Conservation (phyloP, 2,113 vertebrate genomes). For the Tichodroma muraria region DNA sequence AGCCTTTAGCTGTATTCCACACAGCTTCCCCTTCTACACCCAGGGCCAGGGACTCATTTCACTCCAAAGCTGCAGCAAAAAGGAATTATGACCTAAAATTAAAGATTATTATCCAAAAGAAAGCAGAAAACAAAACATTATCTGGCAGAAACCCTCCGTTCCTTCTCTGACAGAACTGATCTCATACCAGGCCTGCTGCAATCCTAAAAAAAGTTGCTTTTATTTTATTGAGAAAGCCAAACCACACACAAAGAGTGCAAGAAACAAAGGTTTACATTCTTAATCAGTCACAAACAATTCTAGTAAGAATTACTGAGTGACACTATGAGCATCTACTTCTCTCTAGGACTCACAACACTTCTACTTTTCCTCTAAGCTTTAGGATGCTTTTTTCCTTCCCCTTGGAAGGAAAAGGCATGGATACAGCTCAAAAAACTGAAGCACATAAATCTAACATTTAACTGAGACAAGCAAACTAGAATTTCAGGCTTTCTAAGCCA, state of each 20-base stretch:
- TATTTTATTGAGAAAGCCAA: neutral
- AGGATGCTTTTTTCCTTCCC: neutral
- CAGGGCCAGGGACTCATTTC: neutral
- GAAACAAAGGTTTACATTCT: neutral
- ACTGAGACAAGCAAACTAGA: neutral
- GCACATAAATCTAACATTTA: constrained; percentile 2
- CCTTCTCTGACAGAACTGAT: neutral
- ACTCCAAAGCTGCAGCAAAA: neutral
- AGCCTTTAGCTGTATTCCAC: neutral
- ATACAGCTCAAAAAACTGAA: neutral
- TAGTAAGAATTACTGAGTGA: neutral
- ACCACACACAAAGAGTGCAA: neutral
- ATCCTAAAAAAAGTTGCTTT: neutral
- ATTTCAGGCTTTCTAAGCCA: constrained; percentile 46
- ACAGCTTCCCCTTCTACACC: neutral
- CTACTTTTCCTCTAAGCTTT: neutral
- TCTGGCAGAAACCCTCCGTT: neutral
- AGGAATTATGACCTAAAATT: neutral
- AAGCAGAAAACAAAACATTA: neutral
- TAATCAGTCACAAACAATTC: neutral
- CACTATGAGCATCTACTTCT: neutral
- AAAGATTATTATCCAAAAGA: neutral
- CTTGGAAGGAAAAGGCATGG: neutral
- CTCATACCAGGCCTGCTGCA: neutral
- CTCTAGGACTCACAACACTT: neutral